Evolutionary conservation across 2,888 invertebrate genomes (phyloP).

Genomic region (Melipona beecheii): DNA sequence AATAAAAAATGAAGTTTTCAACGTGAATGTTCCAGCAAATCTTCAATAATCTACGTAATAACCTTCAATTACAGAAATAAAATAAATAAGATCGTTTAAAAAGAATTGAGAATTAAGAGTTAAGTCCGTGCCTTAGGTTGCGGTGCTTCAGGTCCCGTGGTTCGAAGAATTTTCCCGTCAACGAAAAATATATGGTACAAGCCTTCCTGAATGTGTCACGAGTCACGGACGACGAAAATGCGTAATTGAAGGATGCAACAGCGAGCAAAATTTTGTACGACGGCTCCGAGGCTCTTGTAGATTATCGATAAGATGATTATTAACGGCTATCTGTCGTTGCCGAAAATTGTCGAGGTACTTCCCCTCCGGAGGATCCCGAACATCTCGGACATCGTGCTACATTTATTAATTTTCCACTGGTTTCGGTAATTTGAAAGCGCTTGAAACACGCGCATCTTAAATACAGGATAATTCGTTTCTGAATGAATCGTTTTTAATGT

Average conservation of each 20-base stretch:
- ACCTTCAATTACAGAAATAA: neutral
- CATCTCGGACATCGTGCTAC: neutral
- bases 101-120: neutral
- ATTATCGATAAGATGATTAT: slow-evolving; percentile 43
- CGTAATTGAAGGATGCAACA: slow-evolving; percentile 20
- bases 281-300: neutral
- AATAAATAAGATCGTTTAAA: neutral
- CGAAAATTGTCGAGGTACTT: slow-evolving; percentile 28
- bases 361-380: neutral
- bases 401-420: slow-evolving; percentile 45
- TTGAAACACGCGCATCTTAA: slow-evolving; percentile 14
- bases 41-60: neutral
- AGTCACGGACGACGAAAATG: neutral
- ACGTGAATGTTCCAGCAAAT: neutral
- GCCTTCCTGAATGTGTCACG: neutral
- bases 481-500: neutral
- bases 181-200: neutral
- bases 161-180: neutral
- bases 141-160: neutral
- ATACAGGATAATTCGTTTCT: neutral
- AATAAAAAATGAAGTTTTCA: neutral
- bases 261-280: slow-evolving; percentile 5
- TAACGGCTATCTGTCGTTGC: slow-evolving; percentile 25
- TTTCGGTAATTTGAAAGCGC: slow-evolving; percentile 33
- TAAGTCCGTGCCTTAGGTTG: neutral